Percentiles rank a stretch among this genome's conserved stretches.
phyloP scores from a whole-genome alignment of 2,888 invertebrate species.

The Heliconius hortense region DNA sequence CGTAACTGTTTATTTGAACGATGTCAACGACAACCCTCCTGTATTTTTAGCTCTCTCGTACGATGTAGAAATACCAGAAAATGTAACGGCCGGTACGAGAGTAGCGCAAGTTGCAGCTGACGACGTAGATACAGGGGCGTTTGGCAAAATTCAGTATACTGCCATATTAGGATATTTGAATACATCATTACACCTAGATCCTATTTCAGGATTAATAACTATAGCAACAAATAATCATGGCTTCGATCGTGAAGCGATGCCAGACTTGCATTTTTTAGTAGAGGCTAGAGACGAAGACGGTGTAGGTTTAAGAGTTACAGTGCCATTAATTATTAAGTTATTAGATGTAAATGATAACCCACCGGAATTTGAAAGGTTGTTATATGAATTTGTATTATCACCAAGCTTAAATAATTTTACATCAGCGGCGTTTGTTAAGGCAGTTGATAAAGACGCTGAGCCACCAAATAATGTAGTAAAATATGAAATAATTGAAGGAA shows the following conservation, averaged over 20 bases:
- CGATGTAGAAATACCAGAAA: constrained; percentile 89
- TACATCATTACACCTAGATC: constrained; percentile 89
- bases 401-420: constrained; percentile 89
- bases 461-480: constrained; percentile 92
- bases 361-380: constrained; percentile 89
- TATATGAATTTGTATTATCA: constrained; percentile 91
- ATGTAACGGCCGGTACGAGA: constrained; percentile 87
- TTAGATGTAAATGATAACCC: constrained; percentile 92
- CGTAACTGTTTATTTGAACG: constrained; percentile 90
- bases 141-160: constrained; percentile 90
- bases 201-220: constrained; percentile 89
- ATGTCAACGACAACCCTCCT: constrained; percentile 94
- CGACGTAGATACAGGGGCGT: constrained; percentile 90
- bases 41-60: constrained; percentile 88
- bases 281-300: constrained; percentile 95
- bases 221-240: constrained; percentile 88
- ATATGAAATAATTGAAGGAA: constrained; percentile 91
- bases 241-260: constrained; percentile 91
- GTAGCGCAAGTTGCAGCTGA: constrained; percentile 90
- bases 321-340: constrained; percentile 88
- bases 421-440: constrained; percentile 89
- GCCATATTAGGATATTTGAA: constrained; percentile 89
- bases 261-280: constrained; percentile 89
- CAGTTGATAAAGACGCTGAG: constrained; percentile 91
- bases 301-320: constrained; percentile 87